Percentiles rank a stretch among this genome's conserved stretches.
These are phyloP conservation scores for Tipula confusa DNA, from an alignment of 2,888 invertebrate species.

Conservation along the genomic window DNA sequence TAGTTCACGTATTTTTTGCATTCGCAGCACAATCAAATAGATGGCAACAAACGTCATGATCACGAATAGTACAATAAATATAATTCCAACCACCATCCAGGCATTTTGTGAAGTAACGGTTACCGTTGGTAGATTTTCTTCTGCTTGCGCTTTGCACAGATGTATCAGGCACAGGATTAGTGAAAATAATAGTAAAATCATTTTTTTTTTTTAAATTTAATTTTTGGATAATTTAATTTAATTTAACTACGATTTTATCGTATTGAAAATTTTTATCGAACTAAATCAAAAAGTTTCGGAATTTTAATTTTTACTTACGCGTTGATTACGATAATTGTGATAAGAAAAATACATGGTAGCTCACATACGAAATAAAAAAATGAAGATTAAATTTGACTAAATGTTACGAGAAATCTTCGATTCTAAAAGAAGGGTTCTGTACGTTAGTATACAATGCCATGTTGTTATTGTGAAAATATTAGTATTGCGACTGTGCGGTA, in stretches of 20 bases:
- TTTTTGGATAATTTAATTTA: too few species aligned
- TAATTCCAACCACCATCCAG: neutral
- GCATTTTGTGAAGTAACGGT: neutral
- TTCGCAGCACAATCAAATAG: neutral
- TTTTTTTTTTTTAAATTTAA: too few species aligned
- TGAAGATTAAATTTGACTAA: neutral
- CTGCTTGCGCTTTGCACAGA: neutral
- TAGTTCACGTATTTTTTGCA: neutral
- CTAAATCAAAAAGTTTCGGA: neutral
- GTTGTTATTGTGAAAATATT: too few species aligned
- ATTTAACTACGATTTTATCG: neutral
- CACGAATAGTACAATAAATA: neutral
- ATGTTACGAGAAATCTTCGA: neutral
- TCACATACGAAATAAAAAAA: neutral
- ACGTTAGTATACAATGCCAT: too few species aligned
- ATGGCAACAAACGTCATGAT: neutral
- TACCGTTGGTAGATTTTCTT: neutral
- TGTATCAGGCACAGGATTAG: neutral
- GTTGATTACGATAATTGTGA: neutral
- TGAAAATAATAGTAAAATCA: neutral
- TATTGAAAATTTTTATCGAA: neutral
- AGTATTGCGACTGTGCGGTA: neutral
- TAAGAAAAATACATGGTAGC: neutral
- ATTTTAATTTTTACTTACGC: neutral
- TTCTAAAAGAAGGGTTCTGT: neutral